These are phyloP conservation scores for Haplochromis vanheusdeni DNA, from an alignment of 2,113 vertebrate genomes.

Conservation along the genomic window DNA sequence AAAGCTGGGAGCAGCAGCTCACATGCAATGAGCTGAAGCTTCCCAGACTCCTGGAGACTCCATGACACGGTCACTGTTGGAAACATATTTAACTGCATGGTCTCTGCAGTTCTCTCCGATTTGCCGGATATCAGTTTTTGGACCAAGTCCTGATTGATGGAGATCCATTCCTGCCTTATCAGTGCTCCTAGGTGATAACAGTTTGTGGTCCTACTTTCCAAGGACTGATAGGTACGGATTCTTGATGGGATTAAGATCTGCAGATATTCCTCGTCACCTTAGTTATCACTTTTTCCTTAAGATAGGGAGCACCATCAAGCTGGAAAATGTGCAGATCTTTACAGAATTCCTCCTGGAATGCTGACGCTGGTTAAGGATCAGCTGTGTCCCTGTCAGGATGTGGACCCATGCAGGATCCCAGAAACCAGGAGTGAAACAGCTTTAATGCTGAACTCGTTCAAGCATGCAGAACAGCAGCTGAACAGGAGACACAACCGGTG, in stretches of 20 bases:
- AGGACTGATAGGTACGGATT: not conserved
- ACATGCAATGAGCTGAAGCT: not conserved
- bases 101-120: not conserved
- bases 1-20: not conserved
- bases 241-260: not conserved
- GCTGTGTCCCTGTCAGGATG: not conserved
- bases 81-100: rapidly evolving
- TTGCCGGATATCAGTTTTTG: not conserved
- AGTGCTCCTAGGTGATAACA: not conserved
- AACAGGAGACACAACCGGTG: not conserved
- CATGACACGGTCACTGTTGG: not conserved
- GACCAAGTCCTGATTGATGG: rapidly evolving
- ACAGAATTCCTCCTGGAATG: not conserved
- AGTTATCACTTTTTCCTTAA: not conserved
- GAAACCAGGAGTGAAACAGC: not conserved
- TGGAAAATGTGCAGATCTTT: not conserved
- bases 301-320: not conserved
- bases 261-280: not conserved
- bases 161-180: not conserved
- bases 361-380: not conserved
- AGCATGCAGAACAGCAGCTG: not conserved
- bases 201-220: not conserved
- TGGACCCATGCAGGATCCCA: not conserved
- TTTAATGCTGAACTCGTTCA: not conserved
- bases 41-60: not conserved